Percentiles rank a stretch among this genome's conserved stretches.
These are phyloP conservation scores for Himalopsyche kuldschensis DNA, from an alignment of 2,888 invertebrate genomes.

Conservation along the genomic window DNA sequence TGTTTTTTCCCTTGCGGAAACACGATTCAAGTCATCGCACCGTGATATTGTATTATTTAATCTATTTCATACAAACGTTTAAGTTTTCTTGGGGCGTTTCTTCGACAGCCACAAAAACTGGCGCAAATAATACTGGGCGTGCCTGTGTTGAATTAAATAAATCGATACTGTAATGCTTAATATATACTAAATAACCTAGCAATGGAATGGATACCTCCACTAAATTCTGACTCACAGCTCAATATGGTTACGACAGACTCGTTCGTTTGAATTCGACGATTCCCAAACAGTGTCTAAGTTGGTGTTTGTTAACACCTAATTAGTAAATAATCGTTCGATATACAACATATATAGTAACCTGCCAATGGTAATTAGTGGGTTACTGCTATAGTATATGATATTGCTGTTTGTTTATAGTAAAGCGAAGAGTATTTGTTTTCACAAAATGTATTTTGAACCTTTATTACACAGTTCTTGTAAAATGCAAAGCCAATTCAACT, in stretches of 20 bases:
- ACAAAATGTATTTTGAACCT: too few species aligned
- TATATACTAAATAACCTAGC: background rate
- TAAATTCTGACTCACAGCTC: conserved; percentile 16
- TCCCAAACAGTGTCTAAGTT: background rate
- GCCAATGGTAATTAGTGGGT: too few species aligned
- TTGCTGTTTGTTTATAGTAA: too few species aligned
- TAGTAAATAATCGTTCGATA: background rate
- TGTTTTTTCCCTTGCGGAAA: too few species aligned
- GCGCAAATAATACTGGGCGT: background rate
- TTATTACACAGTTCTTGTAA: too few species aligned
- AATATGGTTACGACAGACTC: conserved; percentile 2
- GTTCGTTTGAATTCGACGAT: background rate
- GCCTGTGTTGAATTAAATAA: background rate
- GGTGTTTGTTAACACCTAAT: background rate
- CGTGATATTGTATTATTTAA: too few species aligned
- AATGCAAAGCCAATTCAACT: too few species aligned
- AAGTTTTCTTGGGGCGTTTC: background rate
- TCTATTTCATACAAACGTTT: too few species aligned
- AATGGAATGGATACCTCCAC: background rate
- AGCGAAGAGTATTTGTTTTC: too few species aligned
- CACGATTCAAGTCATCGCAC: too few species aligned
- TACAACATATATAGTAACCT: too few species aligned
- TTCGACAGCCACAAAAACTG: background rate
- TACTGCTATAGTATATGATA: too few species aligned
- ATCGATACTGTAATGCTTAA: background rate